Evolutionary conservation across 2,888 invertebrate species (phyloP).

Genomic region (Hanleya hanleyi): DNA sequence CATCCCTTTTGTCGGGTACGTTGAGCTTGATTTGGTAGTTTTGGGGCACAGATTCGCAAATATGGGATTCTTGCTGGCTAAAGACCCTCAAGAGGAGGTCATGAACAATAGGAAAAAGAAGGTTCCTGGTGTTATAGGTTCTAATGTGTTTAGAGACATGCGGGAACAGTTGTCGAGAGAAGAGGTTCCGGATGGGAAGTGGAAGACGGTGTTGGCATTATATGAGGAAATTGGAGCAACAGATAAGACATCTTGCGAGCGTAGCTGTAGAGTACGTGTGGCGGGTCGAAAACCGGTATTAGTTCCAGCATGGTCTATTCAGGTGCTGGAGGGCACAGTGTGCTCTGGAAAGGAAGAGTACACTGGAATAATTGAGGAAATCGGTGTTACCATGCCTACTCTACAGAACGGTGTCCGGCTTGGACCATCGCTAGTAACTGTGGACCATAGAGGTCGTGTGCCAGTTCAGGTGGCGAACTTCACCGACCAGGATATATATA

Average conservation of each 20-base stretch:
- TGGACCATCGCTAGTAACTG: too few relatives aligned
- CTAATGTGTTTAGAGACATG: too few relatives aligned
- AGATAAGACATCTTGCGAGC: too few relatives aligned
- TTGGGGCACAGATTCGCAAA: too few relatives aligned
- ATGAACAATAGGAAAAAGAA: neutral
- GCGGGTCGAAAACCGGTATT: neutral
- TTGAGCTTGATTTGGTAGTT: neutral
- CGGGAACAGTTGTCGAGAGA: too few relatives aligned
- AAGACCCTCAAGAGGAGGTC: neutral
- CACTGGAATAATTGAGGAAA: too few relatives aligned
- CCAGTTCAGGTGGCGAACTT: neutral
- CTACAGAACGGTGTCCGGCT: neutral
- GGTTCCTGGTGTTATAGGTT: neutral
- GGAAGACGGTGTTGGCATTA: neutral
- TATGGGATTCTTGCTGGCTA: too few relatives aligned
- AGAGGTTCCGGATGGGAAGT: neutral
- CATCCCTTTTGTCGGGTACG: too few relatives aligned
- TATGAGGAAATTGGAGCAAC: too few relatives aligned
- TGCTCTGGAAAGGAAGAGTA: neutral
- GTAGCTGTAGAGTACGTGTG: neutral
- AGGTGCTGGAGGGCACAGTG: neutral
- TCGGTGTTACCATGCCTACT: neutral
- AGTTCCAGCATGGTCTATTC: neutral
- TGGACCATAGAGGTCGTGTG: neutral
- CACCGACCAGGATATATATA: neutral